Conservation (phyloP, 2,797 vertebrate genomes). For the Choloepus didactylus region DNA sequence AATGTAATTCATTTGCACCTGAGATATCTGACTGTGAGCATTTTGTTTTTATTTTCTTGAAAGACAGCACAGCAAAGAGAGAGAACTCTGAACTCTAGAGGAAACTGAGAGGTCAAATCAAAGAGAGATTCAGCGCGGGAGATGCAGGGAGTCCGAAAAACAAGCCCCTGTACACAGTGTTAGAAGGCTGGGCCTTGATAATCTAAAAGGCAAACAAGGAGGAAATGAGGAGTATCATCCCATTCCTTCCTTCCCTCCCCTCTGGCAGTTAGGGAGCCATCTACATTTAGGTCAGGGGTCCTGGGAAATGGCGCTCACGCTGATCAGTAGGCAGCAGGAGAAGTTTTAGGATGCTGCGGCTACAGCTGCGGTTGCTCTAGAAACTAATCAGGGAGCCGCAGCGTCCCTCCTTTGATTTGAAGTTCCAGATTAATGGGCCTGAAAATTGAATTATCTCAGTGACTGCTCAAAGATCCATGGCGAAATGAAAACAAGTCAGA, state of each 20-base stretch:
- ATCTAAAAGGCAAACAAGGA: neutral
- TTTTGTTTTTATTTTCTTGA: slow-evolving; percentile 24
- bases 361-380: neutral
- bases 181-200: neutral
- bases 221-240: neutral
- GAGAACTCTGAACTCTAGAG: neutral
- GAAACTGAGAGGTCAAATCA: neutral
- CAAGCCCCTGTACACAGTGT: neutral
- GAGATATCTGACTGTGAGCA: neutral
- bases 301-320: neutral
- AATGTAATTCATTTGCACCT: neutral
- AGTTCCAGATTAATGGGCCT: slow-evolving; percentile 84
- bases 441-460: slow-evolving; percentile 85
- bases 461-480: slow-evolving; percentile 66
- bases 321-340: slow-evolving; percentile 7
- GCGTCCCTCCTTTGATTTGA: slow-evolving; percentile 73
- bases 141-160: neutral
- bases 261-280: neutral
- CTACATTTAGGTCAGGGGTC: neutral
- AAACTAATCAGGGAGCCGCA: slow-evolving; percentile 42
- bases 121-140: neutral
- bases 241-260: neutral
- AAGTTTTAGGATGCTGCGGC: slow-evolving; percentile 5
- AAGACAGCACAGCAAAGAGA: neutral
- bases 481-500: slow-evolving; percentile 69